Percentiles rank a stretch among this genome's conserved stretches.
Evolutionary conservation across 2,888 invertebrate species (phyloP).

Genomic region (Leistus spinibarbis): DNA sequence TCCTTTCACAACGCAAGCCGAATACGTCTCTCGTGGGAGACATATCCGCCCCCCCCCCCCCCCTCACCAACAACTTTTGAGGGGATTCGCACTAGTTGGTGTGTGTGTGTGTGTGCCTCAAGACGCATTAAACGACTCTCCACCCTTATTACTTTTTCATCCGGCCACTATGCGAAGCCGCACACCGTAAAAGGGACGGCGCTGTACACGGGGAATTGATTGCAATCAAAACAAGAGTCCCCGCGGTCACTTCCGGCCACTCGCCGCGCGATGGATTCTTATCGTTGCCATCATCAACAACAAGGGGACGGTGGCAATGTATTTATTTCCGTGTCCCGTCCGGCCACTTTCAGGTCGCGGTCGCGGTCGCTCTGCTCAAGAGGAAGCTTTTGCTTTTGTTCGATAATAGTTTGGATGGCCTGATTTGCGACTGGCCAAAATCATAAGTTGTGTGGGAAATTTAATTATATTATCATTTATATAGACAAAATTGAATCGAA

Average conservation of each 20-base stretch:
- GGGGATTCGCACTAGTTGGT: background rate
- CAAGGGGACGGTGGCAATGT: background rate
- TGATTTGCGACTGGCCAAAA: too few species aligned
- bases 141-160: constrained; percentile 39
- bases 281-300: constrained; percentile 4
- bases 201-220: constrained; percentile 25
- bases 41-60: constrained; percentile 19
- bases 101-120: background rate
- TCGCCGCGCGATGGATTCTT: constrained; percentile 18
- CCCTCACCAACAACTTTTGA: background rate
- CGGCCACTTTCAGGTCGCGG: background rate
- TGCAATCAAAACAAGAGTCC: constrained; percentile 39
- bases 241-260: constrained; percentile 35
- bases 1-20: constrained; percentile 13
- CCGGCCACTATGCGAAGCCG: background rate
- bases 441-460: too few species aligned
- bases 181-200: background rate
- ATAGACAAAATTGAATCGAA: too few species aligned
- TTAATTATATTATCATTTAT: too few species aligned
- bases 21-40: constrained; percentile 14
- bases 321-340: background rate
- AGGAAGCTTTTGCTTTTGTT: background rate
- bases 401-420: background rate
- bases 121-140: constrained; percentile 24
- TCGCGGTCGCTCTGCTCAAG: too few species aligned